These are phyloP conservation scores for Perca fluviatilis DNA, from an alignment of 2,113 vertebrate species.

Conservation along the genomic window DNA sequence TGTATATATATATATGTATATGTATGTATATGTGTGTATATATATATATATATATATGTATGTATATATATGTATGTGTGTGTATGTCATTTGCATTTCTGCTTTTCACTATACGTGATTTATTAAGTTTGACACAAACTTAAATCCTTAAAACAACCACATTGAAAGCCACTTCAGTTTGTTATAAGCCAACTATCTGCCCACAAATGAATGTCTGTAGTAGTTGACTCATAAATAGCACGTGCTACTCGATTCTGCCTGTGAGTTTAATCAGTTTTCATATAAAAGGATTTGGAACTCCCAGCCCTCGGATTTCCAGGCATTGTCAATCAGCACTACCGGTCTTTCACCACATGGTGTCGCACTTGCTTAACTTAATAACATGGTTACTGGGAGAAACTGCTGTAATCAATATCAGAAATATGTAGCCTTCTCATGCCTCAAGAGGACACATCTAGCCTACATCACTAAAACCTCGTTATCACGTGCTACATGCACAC, in stretches of 20 bases:
- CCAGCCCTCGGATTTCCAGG: not conserved
- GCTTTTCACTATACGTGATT: not conserved
- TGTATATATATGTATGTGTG: not conserved
- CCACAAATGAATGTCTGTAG: not conserved
- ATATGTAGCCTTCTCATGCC: slow-evolving; percentile 2
- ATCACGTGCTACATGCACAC: slow-evolving; percentile 19
- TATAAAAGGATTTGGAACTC: not conserved
- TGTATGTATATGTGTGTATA: not conserved
- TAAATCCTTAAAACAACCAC: not conserved
- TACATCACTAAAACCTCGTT: not conserved
- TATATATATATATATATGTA: too few species aligned
- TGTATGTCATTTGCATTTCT: not conserved
- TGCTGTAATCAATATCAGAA: slow-evolving; percentile 18
- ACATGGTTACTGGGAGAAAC: not conserved
- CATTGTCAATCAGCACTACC: slow-evolving; percentile 1
- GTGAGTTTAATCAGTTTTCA: not conserved
- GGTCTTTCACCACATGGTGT: slow-evolving; percentile 53
- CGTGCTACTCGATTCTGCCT: not conserved
- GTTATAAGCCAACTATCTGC: not conserved
- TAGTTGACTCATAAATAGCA: not conserved
- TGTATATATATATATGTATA: not conserved
- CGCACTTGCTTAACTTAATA: slow-evolving; percentile 50
- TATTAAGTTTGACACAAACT: not conserved
- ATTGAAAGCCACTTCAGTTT: not conserved
- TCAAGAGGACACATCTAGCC: not conserved